A percentile compares a stretch with the other conserved stretches of the same genome.
phyloP scores from a whole-genome alignment of 2,797 vertebrate species.

The Anguilla obscura region DNA sequence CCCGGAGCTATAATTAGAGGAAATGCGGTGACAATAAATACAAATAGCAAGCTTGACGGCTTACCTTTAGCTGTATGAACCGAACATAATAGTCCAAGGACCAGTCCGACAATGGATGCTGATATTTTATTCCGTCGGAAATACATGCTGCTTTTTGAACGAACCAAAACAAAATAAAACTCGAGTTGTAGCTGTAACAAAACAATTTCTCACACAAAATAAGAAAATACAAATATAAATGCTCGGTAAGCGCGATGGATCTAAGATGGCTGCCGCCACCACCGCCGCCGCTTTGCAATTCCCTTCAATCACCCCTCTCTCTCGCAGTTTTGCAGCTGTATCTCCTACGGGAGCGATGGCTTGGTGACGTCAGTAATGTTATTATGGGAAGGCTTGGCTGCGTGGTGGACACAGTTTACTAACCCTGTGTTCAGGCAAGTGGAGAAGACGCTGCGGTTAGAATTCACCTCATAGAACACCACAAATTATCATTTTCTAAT shows the following conservation, averaged over 20 bases:
- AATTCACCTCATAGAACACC: not conserved
- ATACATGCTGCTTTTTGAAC: conserved; percentile 71
- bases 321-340: conserved; percentile 62
- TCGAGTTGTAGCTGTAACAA: conserved; percentile 49
- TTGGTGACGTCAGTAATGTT: conserved; percentile 73
- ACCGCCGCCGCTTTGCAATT: conserved; percentile 59
- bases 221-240: conserved; percentile 58
- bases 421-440: conserved; percentile 48
- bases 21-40: not conserved
- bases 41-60: conserved; percentile 27
- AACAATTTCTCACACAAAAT: conserved; percentile 46
- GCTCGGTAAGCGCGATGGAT: conserved; percentile 62
- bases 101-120: conserved; percentile 72
- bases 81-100: conserved; percentile 75
- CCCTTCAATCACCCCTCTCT: conserved; percentile 51
- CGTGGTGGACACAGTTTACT: conserved; percentile 43
- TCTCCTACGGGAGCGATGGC: conserved; percentile 55
- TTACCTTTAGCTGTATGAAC: conserved; percentile 79
- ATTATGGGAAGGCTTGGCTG: conserved; percentile 68
- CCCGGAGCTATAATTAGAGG: not conserved
- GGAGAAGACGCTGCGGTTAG: conserved; percentile 27
- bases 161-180: conserved; percentile 39
- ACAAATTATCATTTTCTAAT: not conserved
- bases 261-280: conserved; percentile 80
- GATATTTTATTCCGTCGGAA: conserved; percentile 67